These are phyloP conservation scores for Butorides virescens DNA, from an alignment of 2,113 vertebrate species.

Conservation along the genomic window DNA sequence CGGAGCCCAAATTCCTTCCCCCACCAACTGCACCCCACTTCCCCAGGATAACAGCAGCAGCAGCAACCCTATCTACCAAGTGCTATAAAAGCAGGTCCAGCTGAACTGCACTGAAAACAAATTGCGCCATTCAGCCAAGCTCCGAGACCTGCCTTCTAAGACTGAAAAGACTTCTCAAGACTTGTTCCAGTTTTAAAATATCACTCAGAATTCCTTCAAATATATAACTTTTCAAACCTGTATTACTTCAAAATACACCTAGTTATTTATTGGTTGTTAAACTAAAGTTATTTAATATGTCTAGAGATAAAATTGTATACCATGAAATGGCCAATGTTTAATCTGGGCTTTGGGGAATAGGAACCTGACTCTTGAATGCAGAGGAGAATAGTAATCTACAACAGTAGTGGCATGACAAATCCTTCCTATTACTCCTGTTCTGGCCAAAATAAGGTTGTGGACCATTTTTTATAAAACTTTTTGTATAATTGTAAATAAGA, in stretches of 20 bases:
- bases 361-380: background rate
- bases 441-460: slow-evolving; percentile 78
- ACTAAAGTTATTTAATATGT: slow-evolving; percentile 58
- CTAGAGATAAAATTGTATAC: slow-evolving; percentile 12
- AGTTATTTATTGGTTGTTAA: slow-evolving; percentile 67
- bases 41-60: slow-evolving; percentile 71
- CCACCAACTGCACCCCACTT: slow-evolving; percentile 69
- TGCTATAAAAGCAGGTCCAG: slow-evolving; percentile 78
- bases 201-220: slow-evolving; percentile 58
- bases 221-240: slow-evolving; percentile 28
- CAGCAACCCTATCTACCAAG: slow-evolving; percentile 89
- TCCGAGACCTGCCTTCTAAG: background rate
- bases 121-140: background rate
- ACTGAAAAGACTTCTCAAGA: slow-evolving; percentile 3
- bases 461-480: slow-evolving; percentile 82
- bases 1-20: slow-evolving; percentile 61
- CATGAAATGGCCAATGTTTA: slow-evolving; percentile 56
- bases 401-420: background rate
- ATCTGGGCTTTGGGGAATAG: slow-evolving; percentile 30
- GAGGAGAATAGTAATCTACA: background rate
- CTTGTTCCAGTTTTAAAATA: slow-evolving; percentile 47
- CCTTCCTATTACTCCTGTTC: slow-evolving; percentile 32
- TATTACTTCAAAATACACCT: slow-evolving; percentile 49
- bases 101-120: background rate
- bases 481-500: slow-evolving; percentile 90